A percentile compares a stretch with the other conserved stretches of the same genome.
These are phyloP conservation scores for Caenorhabditis afra DNA, from an alignment of 2,888 invertebrate species.

Conservation along the genomic window DNA sequence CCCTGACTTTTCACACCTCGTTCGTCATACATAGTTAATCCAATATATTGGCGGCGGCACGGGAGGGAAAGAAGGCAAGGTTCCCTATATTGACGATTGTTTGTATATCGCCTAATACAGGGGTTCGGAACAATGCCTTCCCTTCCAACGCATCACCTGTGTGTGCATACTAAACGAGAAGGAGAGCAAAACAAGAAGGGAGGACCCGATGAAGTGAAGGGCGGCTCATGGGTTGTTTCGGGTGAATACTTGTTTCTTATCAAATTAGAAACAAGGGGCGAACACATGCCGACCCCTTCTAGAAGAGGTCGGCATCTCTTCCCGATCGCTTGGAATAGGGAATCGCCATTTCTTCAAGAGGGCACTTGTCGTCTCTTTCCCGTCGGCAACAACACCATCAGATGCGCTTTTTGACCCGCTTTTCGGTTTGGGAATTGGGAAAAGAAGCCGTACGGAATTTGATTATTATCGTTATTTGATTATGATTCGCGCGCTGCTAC, in stretches of 20 bases:
- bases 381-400: slow-evolving; percentile 36
- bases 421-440: slow-evolving; percentile 38
- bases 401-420: slow-evolving; percentile 55
- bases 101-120: slow-evolving; percentile 61
- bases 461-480: slow-evolving; percentile 55
- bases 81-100: slow-evolving; percentile 50
- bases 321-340: neutral
- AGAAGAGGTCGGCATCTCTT: slow-evolving; percentile 14
- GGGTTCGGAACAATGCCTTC: slow-evolving; percentile 53
- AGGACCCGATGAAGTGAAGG: neutral
- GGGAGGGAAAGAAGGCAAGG: slow-evolving; percentile 6
- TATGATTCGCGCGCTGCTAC: slow-evolving; percentile 37
- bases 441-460: slow-evolving; percentile 39
- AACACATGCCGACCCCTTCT: neutral
- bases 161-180: slow-evolving; percentile 57
- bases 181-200: slow-evolving; percentile 46
- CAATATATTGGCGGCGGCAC: slow-evolving; percentile 44
- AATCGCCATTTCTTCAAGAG: slow-evolving; percentile 28
- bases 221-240: neutral
- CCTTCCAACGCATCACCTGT: slow-evolving; percentile 55
- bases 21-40: slow-evolving; percentile 58
- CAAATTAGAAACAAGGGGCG: slow-evolving; percentile 15
- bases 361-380: slow-evolving; percentile 37
- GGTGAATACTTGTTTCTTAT: slow-evolving; percentile 3
- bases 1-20: slow-evolving; percentile 53